Evolutionary conservation across 2,113 vertebrate species (phyloP).

Genomic region (Pan troglodytes): NHGRI_mPanTro3-v2.1_pri NC_072412.2:55526001-55526500

Average conservation of each 20-base stretch:
- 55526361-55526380: conserved; percentile 19
- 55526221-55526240: neutral
- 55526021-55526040: neutral
- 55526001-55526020: neutral
- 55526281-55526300: conserved; percentile 9
- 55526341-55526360: neutral
- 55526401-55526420: neutral
- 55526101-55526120: neutral
- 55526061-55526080: neutral
- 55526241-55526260: neutral
- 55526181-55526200: neutral
- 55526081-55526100: neutral
- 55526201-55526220: conserved; percentile 10
- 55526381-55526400: neutral
- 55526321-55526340: neutral
- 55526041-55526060: neutral
- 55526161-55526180: conserved; percentile 49
- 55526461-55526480: neutral
- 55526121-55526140: neutral
- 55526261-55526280: conserved; percentile 3
- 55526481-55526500: neutral
- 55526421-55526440: neutral
- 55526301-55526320: neutral
- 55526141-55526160: neutral
- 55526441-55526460: neutral